These are phyloP conservation scores for Austrofundulus limnaeus DNA, from an alignment of 2,113 vertebrate species.

Conservation along the genomic window DNA sequence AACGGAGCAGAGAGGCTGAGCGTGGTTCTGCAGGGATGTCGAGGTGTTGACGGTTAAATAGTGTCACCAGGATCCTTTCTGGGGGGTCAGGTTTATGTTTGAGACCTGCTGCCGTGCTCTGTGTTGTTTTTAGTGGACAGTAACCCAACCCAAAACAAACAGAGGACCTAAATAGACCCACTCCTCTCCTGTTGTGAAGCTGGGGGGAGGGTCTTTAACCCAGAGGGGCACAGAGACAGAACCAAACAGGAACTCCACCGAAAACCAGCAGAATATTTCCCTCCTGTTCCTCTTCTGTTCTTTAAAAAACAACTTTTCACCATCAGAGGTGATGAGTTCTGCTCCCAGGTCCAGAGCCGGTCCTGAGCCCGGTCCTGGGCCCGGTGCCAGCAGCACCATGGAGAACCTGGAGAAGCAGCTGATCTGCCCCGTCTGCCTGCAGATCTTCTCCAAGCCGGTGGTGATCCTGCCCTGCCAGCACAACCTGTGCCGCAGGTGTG, in stretches of 20 bases:
- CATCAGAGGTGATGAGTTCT: constrained; percentile 82
- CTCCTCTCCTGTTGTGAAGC: constrained; percentile 26
- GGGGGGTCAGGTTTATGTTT: constrained; percentile 13
- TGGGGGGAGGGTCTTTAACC: constrained; percentile 29
- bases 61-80: constrained; percentile 11
- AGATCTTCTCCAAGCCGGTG: constrained; percentile 95
- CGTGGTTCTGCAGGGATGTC: neutral
- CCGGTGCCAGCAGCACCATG: constrained; percentile 75
- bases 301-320: neutral
- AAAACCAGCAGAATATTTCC: neutral
- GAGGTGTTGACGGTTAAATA: constrained; percentile 18
- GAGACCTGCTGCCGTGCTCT: constrained; percentile 10
- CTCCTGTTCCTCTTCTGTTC: neutral
- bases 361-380: constrained; percentile 40
- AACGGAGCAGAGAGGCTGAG: no score
- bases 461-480: constrained; percentile 97
- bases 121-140: no score
- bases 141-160: constrained; percentile 74
- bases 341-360: constrained; percentile 82
- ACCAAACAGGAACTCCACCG: neutral
- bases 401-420: constrained; percentile 96
- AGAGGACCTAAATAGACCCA: constrained; percentile 68
- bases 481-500: constrained; percentile 95
- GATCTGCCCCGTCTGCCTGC: constrained; percentile 94
- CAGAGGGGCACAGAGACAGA: neutral